Base-by-base conservation (phyloP, 2,797 vertebrate species). In the Enteromius thamalakanensis region DNA sequence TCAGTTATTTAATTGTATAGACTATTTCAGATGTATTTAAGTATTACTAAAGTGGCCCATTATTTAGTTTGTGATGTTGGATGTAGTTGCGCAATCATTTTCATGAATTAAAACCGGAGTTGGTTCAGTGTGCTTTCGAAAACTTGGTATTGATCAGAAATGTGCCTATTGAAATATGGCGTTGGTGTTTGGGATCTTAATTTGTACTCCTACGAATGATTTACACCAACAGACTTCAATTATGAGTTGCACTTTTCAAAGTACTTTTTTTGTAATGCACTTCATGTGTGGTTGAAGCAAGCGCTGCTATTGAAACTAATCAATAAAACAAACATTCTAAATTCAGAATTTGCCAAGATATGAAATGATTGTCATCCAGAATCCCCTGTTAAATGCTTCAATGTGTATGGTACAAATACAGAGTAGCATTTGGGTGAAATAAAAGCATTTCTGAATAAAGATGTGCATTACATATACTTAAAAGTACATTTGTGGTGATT, bases 91-190 rank as follows among this genome's bases (percentile, higher is more conserved):
- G 79, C n/a, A 74, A 65, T 83, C 15, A 76, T 81, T 81, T 81
- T 53, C 60, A 83, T 69, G 17, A 62, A 67, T 83, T 76, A 64
- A 77, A 74, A 74, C 45, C 21, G 65, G 58, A 74, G 45, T 79
- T 68, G 76, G 65, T 80, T 78, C 60, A 29, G 42, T 80, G 69
- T 85, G 71, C 84, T 85, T 77, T 71, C 4, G 78, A 69, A 26
- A 81, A 53, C 51, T 75, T 64, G 60, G 40, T 77, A 74, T 82
- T 82, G 21, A 81, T 83, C 47, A 75, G 71, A 86, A 34, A 80
- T 87, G 80, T 89, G 82, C 74, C 84, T 88, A 72, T 85, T 76
- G 55, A 81, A 87, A 76, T 81, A 81, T 79, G 69, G 37, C 60
- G 75, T 81, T 79, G 67, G 45, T 62, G n/a, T 82, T 76, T 76